Evolutionary conservation across 2,113 vertebrate genomes (phyloP), one percentile per base, ranked within the genome.

Genomic region (Mus spicilegus): DNA sequence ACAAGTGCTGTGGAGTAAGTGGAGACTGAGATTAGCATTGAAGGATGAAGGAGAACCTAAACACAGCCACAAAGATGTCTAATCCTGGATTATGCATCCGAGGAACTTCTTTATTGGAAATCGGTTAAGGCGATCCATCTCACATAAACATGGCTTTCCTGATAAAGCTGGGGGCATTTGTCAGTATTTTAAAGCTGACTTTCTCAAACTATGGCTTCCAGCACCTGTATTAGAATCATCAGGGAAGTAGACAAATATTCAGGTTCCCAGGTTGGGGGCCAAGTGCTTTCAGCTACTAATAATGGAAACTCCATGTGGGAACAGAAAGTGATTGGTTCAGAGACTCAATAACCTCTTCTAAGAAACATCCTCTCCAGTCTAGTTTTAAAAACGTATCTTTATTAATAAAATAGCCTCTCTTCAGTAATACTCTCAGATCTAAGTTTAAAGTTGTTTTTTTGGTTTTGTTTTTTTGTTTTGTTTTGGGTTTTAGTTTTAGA

Each of bases 131-230:
- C n/a, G 4, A 54, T 24, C 49, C 24, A 46, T 26, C 39, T 80
- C 39, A 12, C 13, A 36, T 19, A 78, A 92, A 72, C 5, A 9
- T 30, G 72, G 3, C 46, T 88, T 95, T 90, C 20, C 28, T 33
- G 30, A 4, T 7, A 67, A 1, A 86, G 22, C 30, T 54, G 26
- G 51, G 51, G 75, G 5, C 46, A 11, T 76, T 77, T 67, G 81
- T 73, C 65, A 70, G 61, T 56, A 22, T 54, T 93, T 77, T 89
- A 87, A 73, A 94, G 67, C 8, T 3, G 19, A 90, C 28, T 85
- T 88, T 87, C 89, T 94, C 77, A 93, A 91, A 76, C 91, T 86
- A 61, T 9, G 20, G 24, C 73, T 87, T 49, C 67, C 76, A 56
- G 51, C 70, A 85, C 56, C 58, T 88, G 24, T 9, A 42, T 84